Conservation (phyloP, 2,113 vertebrate genomes). For the Pteropus alecto region DNA sequence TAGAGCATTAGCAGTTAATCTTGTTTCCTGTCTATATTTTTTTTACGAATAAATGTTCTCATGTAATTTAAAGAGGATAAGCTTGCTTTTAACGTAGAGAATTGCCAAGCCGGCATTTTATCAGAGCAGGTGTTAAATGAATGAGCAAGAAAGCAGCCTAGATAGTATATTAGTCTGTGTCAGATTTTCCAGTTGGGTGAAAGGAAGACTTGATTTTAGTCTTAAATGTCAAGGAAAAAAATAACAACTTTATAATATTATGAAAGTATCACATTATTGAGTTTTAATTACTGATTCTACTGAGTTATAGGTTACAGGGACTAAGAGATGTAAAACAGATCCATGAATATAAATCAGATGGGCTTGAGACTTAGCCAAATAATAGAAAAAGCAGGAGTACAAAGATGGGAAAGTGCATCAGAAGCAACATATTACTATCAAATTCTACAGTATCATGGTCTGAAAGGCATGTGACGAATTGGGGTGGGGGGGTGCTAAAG, state of each 20-base stretch:
- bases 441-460: not conserved
- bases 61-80: not conserved
- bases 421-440: not conserved
- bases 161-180: not conserved
- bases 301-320: not conserved
- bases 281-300: not conserved
- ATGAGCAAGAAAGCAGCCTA: not conserved
- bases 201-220: not conserved
- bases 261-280: not conserved
- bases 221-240: not conserved
- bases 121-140: not conserved
- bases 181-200: not conserved
- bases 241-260: not conserved
- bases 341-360: not conserved
- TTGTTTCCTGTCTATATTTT: not conserved
- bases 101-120: not conserved
- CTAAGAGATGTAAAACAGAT: not conserved
- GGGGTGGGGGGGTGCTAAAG: accelerated
- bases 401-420: not conserved
- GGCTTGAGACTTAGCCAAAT: not conserved
- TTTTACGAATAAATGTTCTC: not conserved
- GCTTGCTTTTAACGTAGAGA: not conserved
- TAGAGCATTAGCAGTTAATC: not conserved
- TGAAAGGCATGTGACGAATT: too few species aligned
- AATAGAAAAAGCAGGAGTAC: not conserved